phyloP scores from a whole-genome alignment of 2,888 invertebrate species.

The Scaptodrosophila latifasciaeformis region DNA sequence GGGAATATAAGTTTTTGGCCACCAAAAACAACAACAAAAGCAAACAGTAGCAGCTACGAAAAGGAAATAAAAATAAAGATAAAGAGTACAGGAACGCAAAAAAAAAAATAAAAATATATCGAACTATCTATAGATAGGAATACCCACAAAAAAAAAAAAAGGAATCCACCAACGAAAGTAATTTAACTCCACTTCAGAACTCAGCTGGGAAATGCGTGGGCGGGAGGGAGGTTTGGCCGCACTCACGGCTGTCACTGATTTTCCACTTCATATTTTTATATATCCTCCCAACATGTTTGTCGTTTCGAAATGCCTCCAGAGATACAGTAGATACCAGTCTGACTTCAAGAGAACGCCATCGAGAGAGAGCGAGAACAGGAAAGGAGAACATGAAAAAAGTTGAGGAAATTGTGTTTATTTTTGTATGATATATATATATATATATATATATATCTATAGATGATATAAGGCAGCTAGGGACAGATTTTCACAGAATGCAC shows the following conservation, averaged over 20 bases:
- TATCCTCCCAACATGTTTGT: constrained; percentile 6
- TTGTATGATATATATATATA: constrained; percentile 35
- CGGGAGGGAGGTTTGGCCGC: constrained; percentile 34
- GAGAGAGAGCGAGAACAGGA: constrained; percentile 8
- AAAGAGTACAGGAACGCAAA: not conserved
- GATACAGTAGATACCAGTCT: constrained; percentile 6
- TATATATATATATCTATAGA: constrained; percentile 19
- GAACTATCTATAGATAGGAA: constrained; percentile 6
- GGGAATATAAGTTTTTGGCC: constrained; percentile 46
- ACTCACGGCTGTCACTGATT: constrained; percentile 59
- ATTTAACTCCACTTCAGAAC: constrained; percentile 66
- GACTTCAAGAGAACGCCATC: not conserved
- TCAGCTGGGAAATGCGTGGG: constrained; percentile 41
- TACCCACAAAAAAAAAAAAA: too few species aligned
- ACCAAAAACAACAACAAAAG: constrained; percentile 39
- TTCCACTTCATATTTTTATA: constrained; percentile 64
- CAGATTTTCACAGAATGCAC: constrained; percentile 39
- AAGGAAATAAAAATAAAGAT: constrained; percentile 4
- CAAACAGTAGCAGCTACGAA: too few species aligned
- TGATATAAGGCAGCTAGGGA: constrained; percentile 43
- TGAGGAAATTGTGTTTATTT: constrained; percentile 58
- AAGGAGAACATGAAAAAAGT: constrained; percentile 25
- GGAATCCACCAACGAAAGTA: constrained; percentile 51
- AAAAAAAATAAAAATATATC: not conserved
- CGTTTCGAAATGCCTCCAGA: constrained; percentile 47